A percentile compares a stretch with the other conserved stretches of the same genome.
Evolutionary conservation across 2,888 invertebrate species (phyloP).

Genomic region (Oscheius sp.): DNA sequence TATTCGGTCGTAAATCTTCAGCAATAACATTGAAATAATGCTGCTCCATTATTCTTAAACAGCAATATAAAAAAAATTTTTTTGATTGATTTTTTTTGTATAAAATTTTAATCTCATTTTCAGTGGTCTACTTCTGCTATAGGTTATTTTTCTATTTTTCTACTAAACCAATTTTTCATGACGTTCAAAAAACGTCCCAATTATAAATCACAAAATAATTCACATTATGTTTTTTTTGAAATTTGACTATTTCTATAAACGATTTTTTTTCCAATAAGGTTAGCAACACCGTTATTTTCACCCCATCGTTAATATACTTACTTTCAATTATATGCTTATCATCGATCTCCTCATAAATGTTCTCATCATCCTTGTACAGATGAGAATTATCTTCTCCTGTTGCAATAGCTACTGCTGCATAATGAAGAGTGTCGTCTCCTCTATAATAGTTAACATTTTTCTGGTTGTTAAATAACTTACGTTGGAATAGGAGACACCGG

Average conservation of each 20-base stretch:
- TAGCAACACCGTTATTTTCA: neutral
- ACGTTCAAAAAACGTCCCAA: too few relatives aligned
- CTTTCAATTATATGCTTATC: slow-evolving; percentile 17
- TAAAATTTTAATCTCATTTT: too few relatives aligned
- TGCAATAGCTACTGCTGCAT: slow-evolving; percentile 13
- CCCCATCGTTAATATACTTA: neutral
- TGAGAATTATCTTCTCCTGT: slow-evolving; percentile 9
- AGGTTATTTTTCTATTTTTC: neutral
- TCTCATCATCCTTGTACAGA: slow-evolving; percentile 26
- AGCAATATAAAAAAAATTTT: too few relatives aligned
- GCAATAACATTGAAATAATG: too few relatives aligned
- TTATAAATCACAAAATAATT: neutral
- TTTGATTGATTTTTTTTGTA: too few relatives aligned
- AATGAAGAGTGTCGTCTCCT: slow-evolving; percentile 17
- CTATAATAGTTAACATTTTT: neutral
- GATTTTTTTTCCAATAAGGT: neutral
- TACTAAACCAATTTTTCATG: too few relatives aligned
- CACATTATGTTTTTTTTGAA: neutral
- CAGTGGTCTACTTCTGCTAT: too few relatives aligned
- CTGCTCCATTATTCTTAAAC: too few relatives aligned
- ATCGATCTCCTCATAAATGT: slow-evolving; percentile 29
- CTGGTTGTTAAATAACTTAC: neutral
- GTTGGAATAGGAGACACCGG: neutral
- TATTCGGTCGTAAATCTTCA: too few relatives aligned
- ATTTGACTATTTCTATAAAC: neutral